Evolutionary conservation across 1,140 invertebrate genomes (phyloP).

Genomic region (Zaprionus gabonicus): DNA sequence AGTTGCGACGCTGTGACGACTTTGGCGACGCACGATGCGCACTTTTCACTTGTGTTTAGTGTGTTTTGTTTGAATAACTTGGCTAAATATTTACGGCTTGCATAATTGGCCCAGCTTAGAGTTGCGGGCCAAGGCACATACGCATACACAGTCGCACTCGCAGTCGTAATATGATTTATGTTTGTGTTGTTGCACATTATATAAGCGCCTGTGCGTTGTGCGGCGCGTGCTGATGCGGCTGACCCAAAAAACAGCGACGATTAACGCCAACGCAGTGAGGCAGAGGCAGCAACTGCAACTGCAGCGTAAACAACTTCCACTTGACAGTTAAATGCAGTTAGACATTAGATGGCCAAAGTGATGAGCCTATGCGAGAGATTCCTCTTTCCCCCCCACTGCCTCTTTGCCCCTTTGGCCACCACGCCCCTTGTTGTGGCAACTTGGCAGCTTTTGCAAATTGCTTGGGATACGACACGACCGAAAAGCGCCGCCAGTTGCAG

Average conservation of each 20-base stretch:
- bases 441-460: constrained; percentile 71
- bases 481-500: constrained; percentile 43
- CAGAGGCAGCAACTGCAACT: constrained; percentile 23
- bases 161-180: constrained; percentile 60
- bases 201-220: constrained; percentile 62
- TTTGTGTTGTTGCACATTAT: constrained; percentile 47
- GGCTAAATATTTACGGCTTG: constrained; percentile 38
- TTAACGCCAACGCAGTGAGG: constrained; percentile 68
- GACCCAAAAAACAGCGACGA: constrained; percentile 64
- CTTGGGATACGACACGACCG: constrained; percentile 30
- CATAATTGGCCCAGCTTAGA: constrained; percentile 54
- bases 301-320: constrained; percentile 76
- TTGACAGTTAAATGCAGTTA: constrained; percentile 75
- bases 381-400: background rate
- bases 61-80: constrained; percentile 25
- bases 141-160: constrained; percentile 18
- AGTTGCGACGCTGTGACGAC: background rate
- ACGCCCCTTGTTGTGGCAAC: constrained; percentile 25
- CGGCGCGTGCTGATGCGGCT: constrained; percentile 66
- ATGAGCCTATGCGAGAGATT: constrained; percentile 57
- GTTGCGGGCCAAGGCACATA: constrained; percentile 25
- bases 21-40: constrained; percentile 11
- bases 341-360: constrained; percentile 75
- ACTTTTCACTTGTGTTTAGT: constrained; percentile 24
- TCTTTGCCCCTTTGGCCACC: background rate